phyloP scores from a whole-genome alignment of 2,888 invertebrate species.

The Drosophila multiciliata region DNA sequence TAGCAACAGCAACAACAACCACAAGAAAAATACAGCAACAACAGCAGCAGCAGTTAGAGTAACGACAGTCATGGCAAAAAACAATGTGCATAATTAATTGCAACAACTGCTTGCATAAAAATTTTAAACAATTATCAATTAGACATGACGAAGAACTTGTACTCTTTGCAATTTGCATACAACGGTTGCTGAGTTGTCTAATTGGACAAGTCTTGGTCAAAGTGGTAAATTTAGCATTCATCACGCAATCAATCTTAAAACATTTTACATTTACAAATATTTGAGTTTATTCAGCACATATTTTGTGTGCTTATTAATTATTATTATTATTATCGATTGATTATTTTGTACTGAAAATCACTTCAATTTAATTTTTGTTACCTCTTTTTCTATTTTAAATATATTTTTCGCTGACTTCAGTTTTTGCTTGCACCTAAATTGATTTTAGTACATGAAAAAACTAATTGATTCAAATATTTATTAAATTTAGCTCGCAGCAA shows the following conservation, averaged over 20 bases:
- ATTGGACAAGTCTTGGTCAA: not conserved
- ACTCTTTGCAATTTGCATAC: not conserved
- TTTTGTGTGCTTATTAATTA: not conserved
- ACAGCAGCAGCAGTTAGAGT: constrained; percentile 13
- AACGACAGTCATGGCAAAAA: constrained; percentile 46
- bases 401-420: not conserved
- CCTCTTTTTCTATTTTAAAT: not conserved
- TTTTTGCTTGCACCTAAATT: not conserved
- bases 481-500: not conserved
- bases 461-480: not conserved
- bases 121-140: constrained; percentile 20
- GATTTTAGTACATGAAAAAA: not conserved
- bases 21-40: not conserved
- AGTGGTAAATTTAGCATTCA: not conserved
- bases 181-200: not conserved
- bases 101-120: constrained; percentile 30
- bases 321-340: not conserved
- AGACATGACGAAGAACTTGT: constrained; percentile 1
- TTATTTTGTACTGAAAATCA: not conserved
- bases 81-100: constrained; percentile 36
- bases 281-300: not conserved
- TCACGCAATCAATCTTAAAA: not conserved
- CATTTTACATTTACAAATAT: not conserved
- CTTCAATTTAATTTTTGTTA: not conserved
- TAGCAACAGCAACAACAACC: constrained; percentile 22